A percentile compares a stretch with the other conserved stretches of the same genome.
Evolutionary conservation across 23 tunicate genomes (phyloP).

Genomic region (Trididemnum clinides): DNA sequence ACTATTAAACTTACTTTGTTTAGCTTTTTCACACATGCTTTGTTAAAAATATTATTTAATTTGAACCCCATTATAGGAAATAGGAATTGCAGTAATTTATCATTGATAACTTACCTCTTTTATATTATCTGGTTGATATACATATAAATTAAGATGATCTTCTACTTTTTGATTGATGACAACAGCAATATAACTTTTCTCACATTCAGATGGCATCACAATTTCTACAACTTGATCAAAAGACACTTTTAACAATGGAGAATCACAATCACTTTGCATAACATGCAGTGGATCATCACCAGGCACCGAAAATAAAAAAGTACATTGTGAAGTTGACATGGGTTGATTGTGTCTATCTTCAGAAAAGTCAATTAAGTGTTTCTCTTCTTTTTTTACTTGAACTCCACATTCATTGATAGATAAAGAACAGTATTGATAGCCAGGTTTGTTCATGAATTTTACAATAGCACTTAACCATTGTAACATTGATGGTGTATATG

Average conservation of each 20-base stretch:
- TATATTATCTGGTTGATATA: conserved; percentile 2
- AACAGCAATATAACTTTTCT: conserved; percentile 4
- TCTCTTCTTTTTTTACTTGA: conserved; percentile 33
- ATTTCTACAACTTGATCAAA: conserved; percentile 25
- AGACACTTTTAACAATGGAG: neutral
- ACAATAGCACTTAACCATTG: conserved; percentile 55
- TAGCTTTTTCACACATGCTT: too few species aligned
- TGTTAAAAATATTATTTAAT: too few species aligned
- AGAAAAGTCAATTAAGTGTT: conserved; percentile 9
- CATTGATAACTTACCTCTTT: too few species aligned
- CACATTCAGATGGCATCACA: neutral
- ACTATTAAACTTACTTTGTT: too few species aligned
- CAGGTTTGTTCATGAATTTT: neutral
- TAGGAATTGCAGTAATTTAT: too few species aligned
- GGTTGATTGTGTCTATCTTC: too few species aligned
- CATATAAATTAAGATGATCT: neutral
- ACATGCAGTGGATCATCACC: neutral
- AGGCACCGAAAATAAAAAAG: neutral
- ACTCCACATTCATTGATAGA: conserved; percentile 11
- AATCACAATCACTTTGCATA: neutral
- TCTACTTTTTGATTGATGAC: neutral
- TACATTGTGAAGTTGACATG: too few species aligned
- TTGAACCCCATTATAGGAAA: too few species aligned
- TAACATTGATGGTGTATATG: conserved; percentile 45
- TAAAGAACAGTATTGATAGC: neutral